Evolutionary conservation across 2,113 vertebrate genomes (phyloP), one percentile per base, ranked within the genome.

Genomic region (Tragelaphus buxtoni): DNA sequence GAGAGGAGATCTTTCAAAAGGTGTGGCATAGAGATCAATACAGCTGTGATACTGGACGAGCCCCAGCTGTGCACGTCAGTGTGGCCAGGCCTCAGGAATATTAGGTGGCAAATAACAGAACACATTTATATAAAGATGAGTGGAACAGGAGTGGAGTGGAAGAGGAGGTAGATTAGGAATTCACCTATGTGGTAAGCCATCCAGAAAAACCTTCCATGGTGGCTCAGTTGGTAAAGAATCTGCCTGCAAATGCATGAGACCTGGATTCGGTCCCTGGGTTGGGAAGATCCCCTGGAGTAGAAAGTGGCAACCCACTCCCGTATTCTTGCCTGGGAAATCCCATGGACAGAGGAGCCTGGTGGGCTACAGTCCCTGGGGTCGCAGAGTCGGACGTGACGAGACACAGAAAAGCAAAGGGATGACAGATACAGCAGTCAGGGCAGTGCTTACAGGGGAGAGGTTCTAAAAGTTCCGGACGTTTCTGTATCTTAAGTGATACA

Each of bases 221-320:
- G 65, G n/a, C 9, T 39, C n/a, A 12, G 65, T 69, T 0, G 4
- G n/a, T 12, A 69, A 6, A 69, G 65, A 39, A 22, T 69, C 9
- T 0, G 0, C 65, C 65, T 69, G 9, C n/a, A 69, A 3, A 3
- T 22, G 18, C n/a, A 69, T 1, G 0, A 39, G 65, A 69, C 65
- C 65, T 69, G 9, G 65, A 69, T 69, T 20, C 0, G 5, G 39
- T 69, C n/a, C n/a, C 65, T 22, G 18, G 18, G n/a, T 69, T 0
- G 0, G n/a, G 65, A 39, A 69, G 65, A 69, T 69, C 65, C 18
- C 65, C 18, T 39, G n/a, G n/a, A 69, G 65, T 69, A 69, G 65
- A 69, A 69, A 22, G 65, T 69, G 65, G 65, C 65, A 39, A 22
- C 65, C 65, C n/a, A 22, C 20, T 39, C 65, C n/a, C 12, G 20